These are phyloP conservation scores for Sericinus montela DNA, from an alignment of 2,888 invertebrate species.

Conservation along the genomic window DNA sequence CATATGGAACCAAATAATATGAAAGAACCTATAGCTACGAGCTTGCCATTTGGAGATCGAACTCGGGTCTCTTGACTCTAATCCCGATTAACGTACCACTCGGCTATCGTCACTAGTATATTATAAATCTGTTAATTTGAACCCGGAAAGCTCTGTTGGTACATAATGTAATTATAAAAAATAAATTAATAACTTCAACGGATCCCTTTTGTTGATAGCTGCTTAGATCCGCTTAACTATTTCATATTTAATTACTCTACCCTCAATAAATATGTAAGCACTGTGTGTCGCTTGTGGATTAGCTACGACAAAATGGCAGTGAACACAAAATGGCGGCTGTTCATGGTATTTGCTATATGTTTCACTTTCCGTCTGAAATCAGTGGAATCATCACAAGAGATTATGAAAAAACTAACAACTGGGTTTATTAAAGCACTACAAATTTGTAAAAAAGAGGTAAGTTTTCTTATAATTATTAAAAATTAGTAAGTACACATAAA, in stretches of 20 bases:
- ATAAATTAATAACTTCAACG: background rate
- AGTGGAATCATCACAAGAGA: conserved; percentile 43
- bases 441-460: conserved; percentile 56
- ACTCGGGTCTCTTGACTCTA: too few relatives aligned
- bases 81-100: too few relatives aligned
- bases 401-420: conserved; percentile 48
- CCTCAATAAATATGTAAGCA: conserved; percentile 4
- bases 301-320: conserved; percentile 33
- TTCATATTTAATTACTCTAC: conserved; percentile 5
- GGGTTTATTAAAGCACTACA: conserved; percentile 48
- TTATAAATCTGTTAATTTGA: too few relatives aligned
- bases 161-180: too few relatives aligned
- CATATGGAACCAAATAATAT: too few relatives aligned
- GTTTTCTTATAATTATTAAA: too few relatives aligned
- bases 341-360: conserved; percentile 21
- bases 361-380: conserved; percentile 19
- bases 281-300: background rate
- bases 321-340: conserved; percentile 34
- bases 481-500: too few relatives aligned
- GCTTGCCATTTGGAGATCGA: too few relatives aligned
- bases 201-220: background rate
- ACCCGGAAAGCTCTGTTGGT: too few relatives aligned
- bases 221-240: background rate
- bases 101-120: too few relatives aligned
- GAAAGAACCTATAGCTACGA: too few relatives aligned